A percentile compares a stretch with the other conserved stretches of the same genome.
These are phyloP conservation scores for Psittacula echo DNA, from an alignment of 2,797 vertebrate species.

Conservation along the genomic window DNA sequence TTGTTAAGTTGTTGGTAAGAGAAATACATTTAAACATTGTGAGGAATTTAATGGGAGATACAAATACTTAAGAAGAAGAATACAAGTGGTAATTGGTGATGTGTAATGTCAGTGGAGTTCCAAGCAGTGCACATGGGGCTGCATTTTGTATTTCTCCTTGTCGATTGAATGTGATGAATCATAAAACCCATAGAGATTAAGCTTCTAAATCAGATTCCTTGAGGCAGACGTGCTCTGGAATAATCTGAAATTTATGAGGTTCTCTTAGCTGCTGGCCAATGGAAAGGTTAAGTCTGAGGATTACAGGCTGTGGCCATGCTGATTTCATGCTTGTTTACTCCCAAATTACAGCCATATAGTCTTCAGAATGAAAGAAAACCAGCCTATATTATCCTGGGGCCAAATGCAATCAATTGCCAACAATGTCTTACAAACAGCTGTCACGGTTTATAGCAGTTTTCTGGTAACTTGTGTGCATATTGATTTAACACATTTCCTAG, in stretches of 20 bases:
- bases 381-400: background rate
- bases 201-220: conserved; percentile 27
- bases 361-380: background rate
- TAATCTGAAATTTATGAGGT: background rate
- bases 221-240: background rate
- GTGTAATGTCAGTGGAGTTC: background rate
- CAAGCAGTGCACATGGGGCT: background rate
- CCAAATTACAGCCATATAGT: background rate
- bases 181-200: conserved; percentile 16
- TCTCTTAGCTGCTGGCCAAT: background rate
- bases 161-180: background rate
- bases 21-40: background rate
- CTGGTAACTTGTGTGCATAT: background rate
- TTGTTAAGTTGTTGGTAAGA: background rate
- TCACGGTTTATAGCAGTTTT: background rate
- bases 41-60: conserved; percentile 8
- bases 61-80: background rate
- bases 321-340: background rate
- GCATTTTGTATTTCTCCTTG: conserved; percentile 6
- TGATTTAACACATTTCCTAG: background rate
- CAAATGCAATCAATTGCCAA: background rate
- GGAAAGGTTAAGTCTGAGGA: background rate
- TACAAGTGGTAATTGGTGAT: background rate
- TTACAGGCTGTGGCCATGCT: background rate
- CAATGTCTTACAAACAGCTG: background rate